These are phyloP conservation scores for Crotalus tigris DNA, from an alignment of 2,113 vertebrate species.

Conservation along the genomic window DNA sequence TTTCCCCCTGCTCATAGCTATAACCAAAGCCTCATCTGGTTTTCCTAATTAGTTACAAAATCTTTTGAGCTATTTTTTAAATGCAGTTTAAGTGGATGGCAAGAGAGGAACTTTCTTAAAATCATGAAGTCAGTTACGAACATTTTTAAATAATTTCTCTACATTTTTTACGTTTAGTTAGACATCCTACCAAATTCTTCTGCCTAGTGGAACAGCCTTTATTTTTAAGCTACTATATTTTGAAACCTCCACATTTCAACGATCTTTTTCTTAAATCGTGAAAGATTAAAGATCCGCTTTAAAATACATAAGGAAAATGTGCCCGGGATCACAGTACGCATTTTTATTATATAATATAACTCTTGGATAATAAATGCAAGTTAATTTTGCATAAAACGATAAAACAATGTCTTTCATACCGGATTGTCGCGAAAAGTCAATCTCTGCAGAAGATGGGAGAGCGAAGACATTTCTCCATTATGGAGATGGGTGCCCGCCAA, in stretches of 20 bases:
- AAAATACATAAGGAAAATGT: neutral
- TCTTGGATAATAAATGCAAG: neutral
- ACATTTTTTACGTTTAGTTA: neutral
- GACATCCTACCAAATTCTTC: neutral
- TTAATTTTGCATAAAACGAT: neutral
- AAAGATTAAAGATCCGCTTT: neutral
- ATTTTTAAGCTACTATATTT: neutral
- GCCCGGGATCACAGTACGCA: neutral
- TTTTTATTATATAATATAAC: neutral
- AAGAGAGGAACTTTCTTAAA: neutral
- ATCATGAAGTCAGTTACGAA: neutral
- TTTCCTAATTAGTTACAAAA: neutral
- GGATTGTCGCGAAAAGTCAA: neutral
- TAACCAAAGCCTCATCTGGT: neutral
- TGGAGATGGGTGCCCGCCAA: neutral
- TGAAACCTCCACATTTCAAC: neutral
- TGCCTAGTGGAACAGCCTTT: neutral
- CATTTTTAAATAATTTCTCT: neutral
- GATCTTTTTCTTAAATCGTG: neutral
- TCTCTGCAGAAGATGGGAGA: neutral
- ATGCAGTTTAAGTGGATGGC: neutral
- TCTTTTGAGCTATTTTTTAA: neutral
- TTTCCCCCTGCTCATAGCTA: rapidly evolving
- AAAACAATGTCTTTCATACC: neutral
- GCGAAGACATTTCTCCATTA: too few species aligned